Percentiles rank a stretch among this genome's conserved stretches.
phyloP scores from a whole-genome alignment of 2,113 vertebrate genomes.

The Podarcis muralis region DNA sequence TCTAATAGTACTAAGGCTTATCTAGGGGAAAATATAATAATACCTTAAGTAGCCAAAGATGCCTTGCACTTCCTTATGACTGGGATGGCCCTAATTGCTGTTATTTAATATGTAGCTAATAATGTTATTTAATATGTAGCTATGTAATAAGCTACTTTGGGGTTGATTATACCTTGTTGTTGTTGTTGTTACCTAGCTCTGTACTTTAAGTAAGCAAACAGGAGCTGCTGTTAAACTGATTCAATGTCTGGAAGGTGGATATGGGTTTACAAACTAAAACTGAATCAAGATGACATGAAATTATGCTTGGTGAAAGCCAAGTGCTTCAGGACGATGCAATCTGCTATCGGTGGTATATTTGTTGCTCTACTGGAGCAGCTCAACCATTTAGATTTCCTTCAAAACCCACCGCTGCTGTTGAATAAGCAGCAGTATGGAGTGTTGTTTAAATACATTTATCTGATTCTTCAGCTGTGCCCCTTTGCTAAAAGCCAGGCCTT shows the following conservation, averaged over 20 bases:
- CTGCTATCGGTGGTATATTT: neutral
- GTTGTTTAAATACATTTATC: neutral
- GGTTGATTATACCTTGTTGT: too few species aligned
- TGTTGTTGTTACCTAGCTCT: too few species aligned
- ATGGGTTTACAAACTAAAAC: neutral
- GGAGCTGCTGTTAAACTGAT: neutral
- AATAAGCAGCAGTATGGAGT: neutral
- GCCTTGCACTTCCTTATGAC: neutral
- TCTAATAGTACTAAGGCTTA: too few species aligned
- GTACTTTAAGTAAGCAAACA: too few species aligned
- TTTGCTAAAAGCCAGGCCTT: neutral
- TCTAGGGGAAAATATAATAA: too few species aligned
- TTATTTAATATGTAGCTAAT: neutral
- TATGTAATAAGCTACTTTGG: too few species aligned
- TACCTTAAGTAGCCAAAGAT: neutral
- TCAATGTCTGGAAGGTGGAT: neutral
- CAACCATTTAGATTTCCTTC: neutral
- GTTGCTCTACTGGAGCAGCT: neutral
- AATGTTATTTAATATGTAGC: neutral
- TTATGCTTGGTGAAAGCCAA: neutral
- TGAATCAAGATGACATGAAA: neutral
- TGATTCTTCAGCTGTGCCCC: neutral
- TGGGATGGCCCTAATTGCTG: neutral
- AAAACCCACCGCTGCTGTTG: neutral
- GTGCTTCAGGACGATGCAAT: neutral